phyloP scores from a whole-genome alignment of 2,888 invertebrate genomes.

The Chymomyza fuscimana region DNA sequence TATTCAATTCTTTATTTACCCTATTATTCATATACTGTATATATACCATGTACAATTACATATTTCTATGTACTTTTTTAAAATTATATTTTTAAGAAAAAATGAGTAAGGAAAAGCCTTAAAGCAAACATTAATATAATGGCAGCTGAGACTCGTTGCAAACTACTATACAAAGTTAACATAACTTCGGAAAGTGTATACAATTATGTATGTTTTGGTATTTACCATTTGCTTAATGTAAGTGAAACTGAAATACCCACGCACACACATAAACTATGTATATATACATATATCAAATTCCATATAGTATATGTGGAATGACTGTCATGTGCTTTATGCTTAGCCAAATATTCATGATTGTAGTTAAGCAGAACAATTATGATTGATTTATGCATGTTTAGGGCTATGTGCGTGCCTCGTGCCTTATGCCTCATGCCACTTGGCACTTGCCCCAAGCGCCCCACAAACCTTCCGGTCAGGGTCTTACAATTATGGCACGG shows the following conservation, averaged over 20 bases:
- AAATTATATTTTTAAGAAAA: too few relatives aligned
- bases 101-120: too few relatives aligned
- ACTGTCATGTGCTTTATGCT: slow-evolving; percentile 73
- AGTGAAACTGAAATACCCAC: slow-evolving; percentile 11
- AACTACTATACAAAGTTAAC: background rate
- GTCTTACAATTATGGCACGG: slow-evolving; percentile 12
- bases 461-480: slow-evolving; percentile 15
- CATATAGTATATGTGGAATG: slow-evolving; percentile 41
- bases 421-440: background rate
- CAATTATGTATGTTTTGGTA: background rate
- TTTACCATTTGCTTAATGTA: background rate
- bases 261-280: slow-evolving; percentile 12
- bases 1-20: too few relatives aligned
- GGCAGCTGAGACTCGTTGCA: too few relatives aligned
- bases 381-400: slow-evolving; percentile 63
- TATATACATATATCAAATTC: slow-evolving; percentile 23
- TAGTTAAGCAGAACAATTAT: slow-evolving; percentile 75
- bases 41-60: too few relatives aligned
- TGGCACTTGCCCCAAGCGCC: slow-evolving; percentile 23
- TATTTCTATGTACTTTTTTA: too few relatives aligned
- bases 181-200: background rate
- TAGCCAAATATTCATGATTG: slow-evolving; percentile 72
- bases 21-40: too few relatives aligned
- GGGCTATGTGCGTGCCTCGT: slow-evolving; percentile 47
- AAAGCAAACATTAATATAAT: too few relatives aligned